A percentile compares a stretch with the other conserved stretches of the same genome.
phyloP scores from a whole-genome alignment of 2,113 vertebrate genomes.

The Macrotus californicus region DNA sequence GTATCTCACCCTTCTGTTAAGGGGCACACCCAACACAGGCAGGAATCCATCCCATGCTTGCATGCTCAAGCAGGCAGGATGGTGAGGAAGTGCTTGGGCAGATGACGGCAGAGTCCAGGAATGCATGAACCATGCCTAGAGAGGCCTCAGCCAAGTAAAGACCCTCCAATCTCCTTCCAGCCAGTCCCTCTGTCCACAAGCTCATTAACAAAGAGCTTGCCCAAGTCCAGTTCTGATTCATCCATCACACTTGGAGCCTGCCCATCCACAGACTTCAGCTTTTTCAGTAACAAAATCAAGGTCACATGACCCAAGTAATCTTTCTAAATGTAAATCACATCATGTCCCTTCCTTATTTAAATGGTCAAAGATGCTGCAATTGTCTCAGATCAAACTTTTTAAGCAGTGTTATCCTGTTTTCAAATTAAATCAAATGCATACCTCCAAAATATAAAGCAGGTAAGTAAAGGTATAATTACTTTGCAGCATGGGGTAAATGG shows the following conservation, averaged over 20 bases:
- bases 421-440: neutral
- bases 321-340: neutral
- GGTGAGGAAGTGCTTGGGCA: neutral
- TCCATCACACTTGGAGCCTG: neutral
- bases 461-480: neutral
- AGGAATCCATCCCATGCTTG: constrained; percentile 29
- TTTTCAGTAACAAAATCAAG: neutral
- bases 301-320: neutral
- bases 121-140: neutral
- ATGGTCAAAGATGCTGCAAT: neutral
- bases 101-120: neutral
- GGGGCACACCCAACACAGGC: constrained; percentile 10
- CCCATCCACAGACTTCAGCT: neutral
- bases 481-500: fast-evolving
- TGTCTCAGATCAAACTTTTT: neutral
- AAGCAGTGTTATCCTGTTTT: neutral
- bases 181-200: neutral
- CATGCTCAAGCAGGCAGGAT: neutral
- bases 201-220: neutral
- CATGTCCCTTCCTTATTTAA: neutral
- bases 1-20: constrained; percentile 39
- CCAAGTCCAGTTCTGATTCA: neutral
- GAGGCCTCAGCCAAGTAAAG: neutral
- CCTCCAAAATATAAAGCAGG: neutral
- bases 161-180: neutral